A percentile compares a stretch with the other conserved stretches of the same genome.
Conservation (phyloP, 2,888 invertebrate species). For the Galeruca laticollis region DNA sequence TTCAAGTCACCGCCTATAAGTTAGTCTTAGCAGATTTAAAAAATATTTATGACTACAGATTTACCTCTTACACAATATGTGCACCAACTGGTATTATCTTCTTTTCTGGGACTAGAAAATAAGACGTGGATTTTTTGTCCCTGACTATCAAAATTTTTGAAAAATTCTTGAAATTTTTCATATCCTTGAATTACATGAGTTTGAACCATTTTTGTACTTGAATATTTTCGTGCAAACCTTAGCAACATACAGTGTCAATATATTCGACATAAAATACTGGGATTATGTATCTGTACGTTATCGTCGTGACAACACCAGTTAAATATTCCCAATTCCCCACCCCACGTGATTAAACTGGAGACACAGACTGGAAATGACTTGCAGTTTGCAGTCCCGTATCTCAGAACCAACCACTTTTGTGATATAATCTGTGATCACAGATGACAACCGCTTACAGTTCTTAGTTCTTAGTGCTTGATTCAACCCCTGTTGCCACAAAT, state of each 20-base stretch:
- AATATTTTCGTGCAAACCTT: conserved; percentile 13
- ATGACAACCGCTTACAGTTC: too few relatives aligned
- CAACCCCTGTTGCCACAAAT: too few relatives aligned
- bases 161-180: conserved; percentile 72
- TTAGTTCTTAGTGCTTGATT: too few relatives aligned
- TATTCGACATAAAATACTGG: neutral
- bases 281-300: too few relatives aligned
- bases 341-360: too few relatives aligned
- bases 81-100: conserved; percentile 87
- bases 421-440: too few relatives aligned
- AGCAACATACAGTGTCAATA: conserved; percentile 8
- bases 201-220: conserved; percentile 66
- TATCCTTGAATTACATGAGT: conserved; percentile 71
- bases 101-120: conserved; percentile 76
- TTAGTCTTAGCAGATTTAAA: too few relatives aligned
- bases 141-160: conserved; percentile 68
- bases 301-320: neutral
- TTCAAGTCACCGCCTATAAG: too few relatives aligned
- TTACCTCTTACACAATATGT: conserved; percentile 86
- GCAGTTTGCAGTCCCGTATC: too few relatives aligned
- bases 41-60: too few relatives aligned
- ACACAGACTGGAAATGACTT: too few relatives aligned
- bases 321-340: neutral
- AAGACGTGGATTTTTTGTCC: conserved; percentile 69
- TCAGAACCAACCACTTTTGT: too few relatives aligned